Base-by-base conservation (phyloP, 2,113 vertebrate species). In the Mormyrus iriodes region DNA sequence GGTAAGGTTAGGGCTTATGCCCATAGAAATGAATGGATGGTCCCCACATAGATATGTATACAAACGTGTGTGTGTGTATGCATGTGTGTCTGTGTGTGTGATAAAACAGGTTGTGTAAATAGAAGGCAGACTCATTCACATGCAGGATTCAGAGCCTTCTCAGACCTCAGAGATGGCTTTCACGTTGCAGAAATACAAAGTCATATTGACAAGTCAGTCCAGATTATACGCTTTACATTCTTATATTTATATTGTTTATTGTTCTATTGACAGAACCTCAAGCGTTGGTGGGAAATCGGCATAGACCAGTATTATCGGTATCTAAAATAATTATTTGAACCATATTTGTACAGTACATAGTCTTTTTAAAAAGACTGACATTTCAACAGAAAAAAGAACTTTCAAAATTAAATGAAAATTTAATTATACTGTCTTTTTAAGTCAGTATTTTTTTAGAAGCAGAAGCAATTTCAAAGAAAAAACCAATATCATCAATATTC, bases 361-460 rank as follows among this genome's bases (percentile, higher is more conserved):
- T 48, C 55, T 88, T 65, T 65, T 15, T 31, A 88, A 88, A 61
- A 76, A 48, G 87, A 13, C 87, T 73, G 87, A 88, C 87, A 58
- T 88, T 88, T 88, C 58, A 69, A 49, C 42, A 27, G 46, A 88
- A 69, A 27, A 73, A n/a, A 88, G 48, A 73, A 65, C 69, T 65
- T 31, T 88, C 42, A 65, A 31, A 48, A 87, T 21, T 44, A 35
- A 35, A 88, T 73, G 21, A 12, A 79, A 76, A 88, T 53, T 55
- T 35, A 83, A 88, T 88, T 88, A 88, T 58, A 83, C 51, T 49
- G 17, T 31, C 31, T 53, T 51, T 84, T 10, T 48, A 48, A 35
- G 15, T 4, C 61, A 51, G 6, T 39, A n/a, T 49, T 76, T 73
- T 49, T 73, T 49, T 73, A 69, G 69, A 88, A 88, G 61, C 87